A percentile compares a stretch with the other conserved stretches of the same genome.
phyloP scores from a whole-genome alignment of 92 coral and sea anemone genomes.

The Diadumene lineata region DNA sequence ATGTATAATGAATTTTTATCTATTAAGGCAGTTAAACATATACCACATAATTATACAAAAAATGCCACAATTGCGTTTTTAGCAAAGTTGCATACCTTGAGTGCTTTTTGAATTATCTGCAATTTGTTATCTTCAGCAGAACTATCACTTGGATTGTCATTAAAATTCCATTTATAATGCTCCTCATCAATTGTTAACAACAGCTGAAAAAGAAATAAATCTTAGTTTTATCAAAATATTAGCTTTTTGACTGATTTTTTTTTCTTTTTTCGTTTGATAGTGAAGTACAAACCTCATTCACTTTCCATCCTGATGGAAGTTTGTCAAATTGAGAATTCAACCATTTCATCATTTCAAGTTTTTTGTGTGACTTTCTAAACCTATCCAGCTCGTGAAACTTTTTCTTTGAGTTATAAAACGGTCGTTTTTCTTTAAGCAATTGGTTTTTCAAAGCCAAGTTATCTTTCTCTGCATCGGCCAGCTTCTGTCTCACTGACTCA shows the following conservation, averaged over 20 bases:
- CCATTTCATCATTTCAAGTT: conserved; percentile 6
- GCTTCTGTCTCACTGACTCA: not conserved
- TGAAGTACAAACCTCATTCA: not conserved
- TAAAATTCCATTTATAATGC: not conserved
- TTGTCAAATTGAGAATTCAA: not conserved
- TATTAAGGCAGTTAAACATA: not conserved
- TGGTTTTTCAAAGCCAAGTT: too few relatives aligned
- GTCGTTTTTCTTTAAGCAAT: conserved; percentile 1
- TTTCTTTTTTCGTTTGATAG: not conserved
- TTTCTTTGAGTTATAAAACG: not conserved
- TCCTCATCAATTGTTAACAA: not conserved
- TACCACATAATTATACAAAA: not conserved
- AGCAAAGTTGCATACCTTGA: conserved; percentile 7
- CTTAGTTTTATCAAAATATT: not conserved
- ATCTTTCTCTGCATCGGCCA: not conserved
- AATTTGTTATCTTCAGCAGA: not conserved
- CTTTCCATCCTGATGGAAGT: conserved; percentile 12
- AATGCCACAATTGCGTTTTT: not conserved
- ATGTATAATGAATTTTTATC: not conserved
- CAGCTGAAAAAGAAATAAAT: not conserved
- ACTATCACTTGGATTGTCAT: not conserved
- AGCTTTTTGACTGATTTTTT: not conserved
- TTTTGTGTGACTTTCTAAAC: not conserved
- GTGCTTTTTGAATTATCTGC: not conserved
- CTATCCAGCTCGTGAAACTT: not conserved